These are phyloP conservation scores for Hystrix cristata DNA, from an alignment of 2,113 vertebrate species.

Conservation along the genomic window DNA sequence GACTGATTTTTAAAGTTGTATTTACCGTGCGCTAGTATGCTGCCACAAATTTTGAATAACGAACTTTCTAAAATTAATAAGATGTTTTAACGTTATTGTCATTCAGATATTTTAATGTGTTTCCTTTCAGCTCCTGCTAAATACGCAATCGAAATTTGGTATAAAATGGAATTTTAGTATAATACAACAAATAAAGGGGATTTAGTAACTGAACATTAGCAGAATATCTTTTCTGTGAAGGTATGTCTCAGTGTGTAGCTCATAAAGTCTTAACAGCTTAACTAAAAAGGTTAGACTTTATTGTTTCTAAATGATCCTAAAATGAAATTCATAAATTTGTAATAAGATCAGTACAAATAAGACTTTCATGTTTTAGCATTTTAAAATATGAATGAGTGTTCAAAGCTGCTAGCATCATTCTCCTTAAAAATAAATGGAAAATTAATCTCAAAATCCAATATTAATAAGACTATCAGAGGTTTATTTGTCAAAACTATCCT, in stretches of 20 bases:
- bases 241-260: not conserved
- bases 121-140: not conserved
- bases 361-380: not conserved
- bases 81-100: not conserved
- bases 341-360: not conserved
- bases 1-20: not conserved
- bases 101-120: not conserved
- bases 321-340: not conserved
- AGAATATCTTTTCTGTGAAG: not conserved
- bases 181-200: not conserved
- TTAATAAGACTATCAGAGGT: not conserved
- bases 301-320: not conserved
- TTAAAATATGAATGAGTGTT: not conserved
- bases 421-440: not conserved
- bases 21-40: not conserved
- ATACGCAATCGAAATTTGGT: not conserved
- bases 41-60: not conserved
- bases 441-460: conserved; percentile 18
- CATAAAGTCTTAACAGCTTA: not conserved
- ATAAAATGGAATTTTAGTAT: not conserved
- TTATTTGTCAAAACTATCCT: not conserved
- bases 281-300: not conserved
- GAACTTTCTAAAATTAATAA: not conserved
- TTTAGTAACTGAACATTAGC: not conserved
- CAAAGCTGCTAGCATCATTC: not conserved